A percentile compares a stretch with the other conserved stretches of the same genome.
Conservation (phyloP, 1,140 invertebrate species). For the Apis mellifera region Amel_HAv3.1 CM009932.2:14913001-14913500, state of each 20-base stretch:
- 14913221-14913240: not conserved
- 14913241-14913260: not conserved
- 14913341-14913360: too few relatives aligned
- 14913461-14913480: too few relatives aligned
- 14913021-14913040: conserved; percentile 57
- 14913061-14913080: conserved; percentile 62
- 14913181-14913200: not conserved
- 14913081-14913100: conserved; percentile 45
- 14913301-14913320: too few relatives aligned
- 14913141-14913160: conserved; percentile 51
- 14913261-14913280: not conserved
- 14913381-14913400: too few relatives aligned
- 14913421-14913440: too few relatives aligned
- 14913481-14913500: too few relatives aligned
- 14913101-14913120: not conserved
- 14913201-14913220: conserved; percentile 22
- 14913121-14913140: conserved; percentile 10
- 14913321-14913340: too few relatives aligned
- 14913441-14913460: too few relatives aligned
- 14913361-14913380: too few relatives aligned
- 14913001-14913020: conserved; percentile 60
- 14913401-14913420: too few relatives aligned
- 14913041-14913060: conserved; percentile 63
- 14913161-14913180: conserved; percentile 41
- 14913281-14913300: too few relatives aligned